A percentile compares a stretch with the other conserved stretches of the same genome.
Evolutionary conservation across 2,888 invertebrate species (phyloP).

Genomic region (Tetanocera ferruginea): DNA sequence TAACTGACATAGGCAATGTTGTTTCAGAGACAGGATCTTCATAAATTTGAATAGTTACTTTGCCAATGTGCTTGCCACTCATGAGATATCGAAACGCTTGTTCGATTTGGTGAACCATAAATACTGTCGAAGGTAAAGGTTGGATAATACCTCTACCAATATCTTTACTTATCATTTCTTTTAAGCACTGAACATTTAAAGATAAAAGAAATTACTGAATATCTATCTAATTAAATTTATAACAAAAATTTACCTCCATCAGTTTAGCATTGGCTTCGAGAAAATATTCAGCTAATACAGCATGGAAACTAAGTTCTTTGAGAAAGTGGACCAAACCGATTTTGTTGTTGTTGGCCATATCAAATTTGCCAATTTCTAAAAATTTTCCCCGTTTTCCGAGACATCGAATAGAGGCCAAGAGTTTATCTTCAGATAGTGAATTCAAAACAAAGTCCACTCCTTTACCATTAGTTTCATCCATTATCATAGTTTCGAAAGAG

Average conservation of each 20-base stretch:
- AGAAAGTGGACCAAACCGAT: constrained; percentile 77
- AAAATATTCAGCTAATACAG: constrained; percentile 80
- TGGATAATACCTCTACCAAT: constrained; percentile 77
- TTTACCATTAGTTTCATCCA: constrained; percentile 80
- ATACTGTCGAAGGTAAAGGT: constrained; percentile 78
- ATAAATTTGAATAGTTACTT: constrained; percentile 72
- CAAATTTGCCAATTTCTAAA: constrained; percentile 87
- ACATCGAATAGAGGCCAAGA: constrained; percentile 77
- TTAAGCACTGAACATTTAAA: constrained; percentile 65
- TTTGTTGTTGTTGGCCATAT: constrained; percentile 76
- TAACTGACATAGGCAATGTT: constrained; percentile 61
- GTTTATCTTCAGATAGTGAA: constrained; percentile 89
- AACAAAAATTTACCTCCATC: constrained; percentile 50
- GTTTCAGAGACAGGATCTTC: constrained; percentile 52
- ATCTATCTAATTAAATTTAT: no score
- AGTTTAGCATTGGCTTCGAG: constrained; percentile 71
- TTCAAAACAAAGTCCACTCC: constrained; percentile 92
- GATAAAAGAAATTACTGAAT: no score
- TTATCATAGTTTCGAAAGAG: constrained; percentile 86
- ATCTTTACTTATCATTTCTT: constrained; percentile 75
- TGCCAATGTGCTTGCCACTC: constrained; percentile 85
- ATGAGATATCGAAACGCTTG: constrained; percentile 78
- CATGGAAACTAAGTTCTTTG: constrained; percentile 80
- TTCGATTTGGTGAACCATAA: constrained; percentile 77
- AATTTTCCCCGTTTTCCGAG: constrained; percentile 76